Evolutionary conservation across 2,113 vertebrate species (phyloP).

Genomic region (Lophochroa leadbeateri): DNA sequence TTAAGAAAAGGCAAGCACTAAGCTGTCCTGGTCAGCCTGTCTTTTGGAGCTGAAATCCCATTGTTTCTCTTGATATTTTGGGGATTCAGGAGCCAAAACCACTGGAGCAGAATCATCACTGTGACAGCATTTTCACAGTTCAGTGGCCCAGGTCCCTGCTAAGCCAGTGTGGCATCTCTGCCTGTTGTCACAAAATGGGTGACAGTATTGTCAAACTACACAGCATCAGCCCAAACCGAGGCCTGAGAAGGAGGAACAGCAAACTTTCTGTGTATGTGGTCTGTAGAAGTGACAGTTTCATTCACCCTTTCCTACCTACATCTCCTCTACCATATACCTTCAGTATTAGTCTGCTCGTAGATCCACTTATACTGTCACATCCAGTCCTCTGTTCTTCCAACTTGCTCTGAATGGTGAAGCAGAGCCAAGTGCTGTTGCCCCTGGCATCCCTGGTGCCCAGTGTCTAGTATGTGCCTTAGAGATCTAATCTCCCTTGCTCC

Average conservation of each 20-base stretch:
- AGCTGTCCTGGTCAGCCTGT: neutral
- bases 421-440: neutral
- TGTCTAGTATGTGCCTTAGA: neutral
- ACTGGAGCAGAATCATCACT: neutral
- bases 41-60: neutral
- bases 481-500: neutral
- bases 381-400: neutral
- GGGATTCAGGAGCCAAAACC: neutral
- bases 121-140: constrained; percentile 35
- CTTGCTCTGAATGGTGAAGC: neutral
- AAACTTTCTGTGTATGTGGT: neutral
- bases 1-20: neutral
- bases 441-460: neutral
- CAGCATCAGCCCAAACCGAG: neutral
- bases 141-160: neutral
- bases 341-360: neutral
- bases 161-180: neutral
- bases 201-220: neutral
- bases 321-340: neutral
- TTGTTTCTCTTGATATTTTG: neutral
- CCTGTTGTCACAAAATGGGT: neutral
- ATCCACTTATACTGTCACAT: neutral
- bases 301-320: neutral
- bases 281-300: neutral
- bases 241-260: neutral